Evolutionary conservation across 2,888 invertebrate genomes (phyloP).

Genomic region (Scotopteryx bipunctaria): DNA sequence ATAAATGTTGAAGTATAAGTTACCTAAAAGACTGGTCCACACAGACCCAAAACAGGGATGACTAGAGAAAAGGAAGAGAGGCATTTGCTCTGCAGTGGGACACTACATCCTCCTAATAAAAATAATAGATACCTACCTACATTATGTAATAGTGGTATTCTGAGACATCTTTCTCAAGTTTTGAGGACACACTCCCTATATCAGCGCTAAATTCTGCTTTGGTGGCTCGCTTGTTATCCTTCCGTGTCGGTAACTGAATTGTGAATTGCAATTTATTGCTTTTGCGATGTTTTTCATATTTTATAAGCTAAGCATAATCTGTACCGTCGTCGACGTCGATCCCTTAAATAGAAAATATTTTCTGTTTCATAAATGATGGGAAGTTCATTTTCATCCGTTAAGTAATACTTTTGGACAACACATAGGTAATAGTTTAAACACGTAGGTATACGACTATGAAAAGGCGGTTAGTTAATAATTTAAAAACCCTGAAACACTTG

Average conservation of each 20-base stretch:
- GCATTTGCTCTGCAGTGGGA: too few relatives aligned
- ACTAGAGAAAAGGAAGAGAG: too few relatives aligned
- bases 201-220: slow-evolving; percentile 15
- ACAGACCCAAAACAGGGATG: too few relatives aligned
- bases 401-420: too few relatives aligned
- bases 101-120: too few relatives aligned
- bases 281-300: slow-evolving; percentile 72
- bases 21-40: too few relatives aligned
- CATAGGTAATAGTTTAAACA: too few relatives aligned
- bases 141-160: not conserved
- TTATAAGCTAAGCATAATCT: slow-evolving; percentile 60
- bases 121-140: too few relatives aligned
- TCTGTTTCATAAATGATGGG: not conserved
- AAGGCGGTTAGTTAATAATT: too few relatives aligned
- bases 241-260: slow-evolving; percentile 49
- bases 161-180: not conserved
- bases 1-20: too few relatives aligned
- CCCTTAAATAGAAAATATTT: slow-evolving; percentile 23
- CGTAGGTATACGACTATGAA: too few relatives aligned
- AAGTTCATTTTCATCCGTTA: not conserved
- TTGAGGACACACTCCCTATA: slow-evolving; percentile 1
- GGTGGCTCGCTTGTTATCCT: slow-evolving; percentile 36
- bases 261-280: slow-evolving; percentile 68
- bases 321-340: slow-evolving; percentile 20
- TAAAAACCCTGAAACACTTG: too few relatives aligned